Evolutionary conservation across 2,888 invertebrate genomes (phyloP), one percentile per base, ranked within the genome.

Genomic region (Megalurothrips usitatus): DNA sequence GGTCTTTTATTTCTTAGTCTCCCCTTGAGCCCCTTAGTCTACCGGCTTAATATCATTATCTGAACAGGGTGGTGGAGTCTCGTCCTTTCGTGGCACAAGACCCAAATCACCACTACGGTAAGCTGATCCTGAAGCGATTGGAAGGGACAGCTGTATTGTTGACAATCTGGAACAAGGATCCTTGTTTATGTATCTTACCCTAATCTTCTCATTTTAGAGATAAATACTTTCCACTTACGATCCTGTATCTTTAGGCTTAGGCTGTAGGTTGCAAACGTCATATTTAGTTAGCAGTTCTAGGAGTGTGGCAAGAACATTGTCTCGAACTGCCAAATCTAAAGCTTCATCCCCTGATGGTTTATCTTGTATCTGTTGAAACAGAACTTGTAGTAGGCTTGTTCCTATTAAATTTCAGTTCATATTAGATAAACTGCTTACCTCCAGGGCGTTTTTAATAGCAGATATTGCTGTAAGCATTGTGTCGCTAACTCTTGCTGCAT

Each of bases 391-490:
- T 58, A 17, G 58, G 58, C 79, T 80, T 81, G 78, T 75, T 48
- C 78, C 79, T 43, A 82, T 80, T 11, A 81, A 58, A 79, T 82
- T 78, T 75, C 80, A 52, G 47, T 75, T 81, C 34, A 43, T 43
- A 6, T 2, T 4, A 43, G 6, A 6, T 81, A 80, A 68, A 79
- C 82, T 47, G 34, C 80, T 81, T 83, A 86, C 86, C 83, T 84
- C 82, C 17, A 86, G 82, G 49, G 85, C 85, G 26, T 86, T 83
- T 34, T 84, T 82, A 14, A 87, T 83, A 75, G 85, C 84, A 26
- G 82, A 81, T 80, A 85, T 86, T 8, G 93, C 91, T 85, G 91
- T 90, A 84, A 89, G 89, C 34, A 94, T 86, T 82, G 93, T 88
- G 68, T 88, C 88, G 14, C 88, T 90, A 8, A 94, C 85, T 78